Conservation (phyloP, 1,140 invertebrate genomes). For the Pseudomyrmex dendroicus region DNA sequence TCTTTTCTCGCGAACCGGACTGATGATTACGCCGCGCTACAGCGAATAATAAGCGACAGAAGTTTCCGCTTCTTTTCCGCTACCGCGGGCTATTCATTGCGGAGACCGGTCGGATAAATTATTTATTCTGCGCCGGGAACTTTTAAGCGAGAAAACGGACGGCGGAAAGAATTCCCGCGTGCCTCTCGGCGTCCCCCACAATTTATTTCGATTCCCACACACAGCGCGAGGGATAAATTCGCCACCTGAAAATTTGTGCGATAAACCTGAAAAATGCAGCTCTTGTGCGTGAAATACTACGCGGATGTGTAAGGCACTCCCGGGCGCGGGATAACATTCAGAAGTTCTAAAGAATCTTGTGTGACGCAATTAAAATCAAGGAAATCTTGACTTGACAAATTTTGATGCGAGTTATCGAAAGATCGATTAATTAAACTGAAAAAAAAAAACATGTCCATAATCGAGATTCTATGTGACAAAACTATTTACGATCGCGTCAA, state of each 20-base stretch:
- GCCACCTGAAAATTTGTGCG: slow-evolving; percentile 47
- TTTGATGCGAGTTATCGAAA: background rate
- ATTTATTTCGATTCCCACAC: slow-evolving; percentile 51
- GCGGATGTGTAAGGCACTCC: background rate
- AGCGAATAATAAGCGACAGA: slow-evolving; percentile 46
- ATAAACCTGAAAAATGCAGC: slow-evolving; percentile 38
- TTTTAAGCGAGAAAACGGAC: slow-evolving; percentile 35
- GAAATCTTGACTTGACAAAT: background rate
- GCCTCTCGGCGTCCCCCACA: slow-evolving; percentile 36
- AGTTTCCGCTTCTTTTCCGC: slow-evolving; percentile 51
- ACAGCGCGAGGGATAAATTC: slow-evolving; percentile 33
- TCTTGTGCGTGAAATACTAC: background rate
- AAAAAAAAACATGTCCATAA: background rate
- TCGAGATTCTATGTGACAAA: slow-evolving; percentile 21
- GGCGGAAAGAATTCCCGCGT: slow-evolving; percentile 40
- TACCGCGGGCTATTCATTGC: slow-evolving; percentile 49
- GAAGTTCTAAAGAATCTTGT: background rate
- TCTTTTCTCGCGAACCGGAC: slow-evolving; percentile 38
- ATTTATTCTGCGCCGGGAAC: slow-evolving; percentile 59
- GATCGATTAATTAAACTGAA: no score
- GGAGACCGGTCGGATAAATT: slow-evolving; percentile 51
- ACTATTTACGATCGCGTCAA: slow-evolving; percentile 16
- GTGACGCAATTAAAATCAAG: background rate
- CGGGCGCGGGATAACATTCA: no score
- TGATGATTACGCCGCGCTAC: slow-evolving; percentile 62